Evolutionary conservation across 2,888 invertebrate genomes (phyloP).

Genomic region (Biston betularia): DNA sequence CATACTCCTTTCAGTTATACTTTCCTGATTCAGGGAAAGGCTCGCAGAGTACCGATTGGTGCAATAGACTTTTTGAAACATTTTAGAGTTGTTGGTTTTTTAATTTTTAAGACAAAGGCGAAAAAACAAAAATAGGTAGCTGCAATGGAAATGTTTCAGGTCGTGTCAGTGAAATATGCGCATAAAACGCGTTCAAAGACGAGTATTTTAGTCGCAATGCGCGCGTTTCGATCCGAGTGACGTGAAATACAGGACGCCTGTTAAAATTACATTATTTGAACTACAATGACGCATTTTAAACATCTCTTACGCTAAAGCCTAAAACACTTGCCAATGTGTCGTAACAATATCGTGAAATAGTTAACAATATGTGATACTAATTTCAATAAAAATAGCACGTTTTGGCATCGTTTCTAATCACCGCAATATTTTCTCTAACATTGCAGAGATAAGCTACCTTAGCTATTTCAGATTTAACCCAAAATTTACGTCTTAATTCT

Average conservation of each 20-base stretch:
- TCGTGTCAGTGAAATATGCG: slow-evolving; percentile 30
- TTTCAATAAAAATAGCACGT: slow-evolving; percentile 11
- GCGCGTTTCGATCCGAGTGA: slow-evolving; percentile 19
- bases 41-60: no score
- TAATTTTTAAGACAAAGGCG: slow-evolving; percentile 20
- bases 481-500: slow-evolving; percentile 10
- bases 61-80: not conserved
- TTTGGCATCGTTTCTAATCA: slow-evolving; percentile 25
- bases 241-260: slow-evolving; percentile 14
- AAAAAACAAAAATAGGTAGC: slow-evolving; percentile 29
- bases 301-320: slow-evolving; percentile 12
- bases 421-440: slow-evolving; percentile 23
- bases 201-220: slow-evolving; percentile 4
- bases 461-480: slow-evolving; percentile 7
- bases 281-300: slow-evolving; percentile 29
- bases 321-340: slow-evolving; percentile 13
- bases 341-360: slow-evolving; percentile 24
- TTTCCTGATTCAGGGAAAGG: no score
- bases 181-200: slow-evolving; percentile 23
- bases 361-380: slow-evolving; percentile 9
- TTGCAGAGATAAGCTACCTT: slow-evolving; percentile 28
- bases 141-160: slow-evolving; percentile 33
- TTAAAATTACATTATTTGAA: slow-evolving; percentile 25
- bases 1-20: no score
- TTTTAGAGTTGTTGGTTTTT: not conserved